phyloP scores from a whole-genome alignment of 2,888 invertebrate species.

The Dasypogon diadema region DNA sequence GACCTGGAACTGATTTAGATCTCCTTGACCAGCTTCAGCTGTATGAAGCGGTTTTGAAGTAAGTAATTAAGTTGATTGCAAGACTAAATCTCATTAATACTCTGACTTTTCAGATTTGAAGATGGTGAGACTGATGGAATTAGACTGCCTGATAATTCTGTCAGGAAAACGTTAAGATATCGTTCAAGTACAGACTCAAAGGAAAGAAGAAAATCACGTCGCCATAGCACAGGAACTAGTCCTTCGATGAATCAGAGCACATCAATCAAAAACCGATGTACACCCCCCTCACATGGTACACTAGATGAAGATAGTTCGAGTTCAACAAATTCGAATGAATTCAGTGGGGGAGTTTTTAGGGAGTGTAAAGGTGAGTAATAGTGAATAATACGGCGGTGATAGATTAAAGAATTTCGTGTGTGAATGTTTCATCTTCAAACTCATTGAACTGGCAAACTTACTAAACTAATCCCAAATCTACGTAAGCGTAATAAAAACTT shows the following conservation, averaged over 20 bases:
- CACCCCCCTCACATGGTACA: slow-evolving; percentile 61
- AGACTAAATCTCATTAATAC: not conserved
- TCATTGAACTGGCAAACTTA: too few relatives aligned
- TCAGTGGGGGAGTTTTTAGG: slow-evolving; percentile 63
- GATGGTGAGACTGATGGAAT: slow-evolving; percentile 71
- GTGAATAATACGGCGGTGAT: too few relatives aligned
- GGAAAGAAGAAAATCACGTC: slow-evolving; percentile 83
- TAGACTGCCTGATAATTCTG: slow-evolving; percentile 76
- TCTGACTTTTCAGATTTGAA: slow-evolving; percentile 63
- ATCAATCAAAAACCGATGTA: slow-evolving; percentile 63
- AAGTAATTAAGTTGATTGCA: slow-evolving; percentile 69
- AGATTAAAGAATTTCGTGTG: too few relatives aligned
- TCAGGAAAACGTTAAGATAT: slow-evolving; percentile 80
- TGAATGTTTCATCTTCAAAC: too few relatives aligned
- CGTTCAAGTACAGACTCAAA: slow-evolving; percentile 73
- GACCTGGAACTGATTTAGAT: slow-evolving; percentile 93
- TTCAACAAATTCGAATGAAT: slow-evolving; percentile 69
- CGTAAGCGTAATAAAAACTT: too few relatives aligned
- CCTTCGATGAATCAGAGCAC: slow-evolving; percentile 67
- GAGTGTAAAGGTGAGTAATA: slow-evolving; percentile 62
- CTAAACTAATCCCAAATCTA: too few relatives aligned
- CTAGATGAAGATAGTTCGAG: slow-evolving; percentile 70
- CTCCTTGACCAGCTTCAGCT: slow-evolving; percentile 93
- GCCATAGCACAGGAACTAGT: slow-evolving; percentile 79
- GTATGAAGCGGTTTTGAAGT: slow-evolving; percentile 92